A percentile compares a stretch with the other conserved stretches of the same genome.
Conservation (phyloP, 2,113 vertebrate species). For the Pampusana beccarii region DNA sequence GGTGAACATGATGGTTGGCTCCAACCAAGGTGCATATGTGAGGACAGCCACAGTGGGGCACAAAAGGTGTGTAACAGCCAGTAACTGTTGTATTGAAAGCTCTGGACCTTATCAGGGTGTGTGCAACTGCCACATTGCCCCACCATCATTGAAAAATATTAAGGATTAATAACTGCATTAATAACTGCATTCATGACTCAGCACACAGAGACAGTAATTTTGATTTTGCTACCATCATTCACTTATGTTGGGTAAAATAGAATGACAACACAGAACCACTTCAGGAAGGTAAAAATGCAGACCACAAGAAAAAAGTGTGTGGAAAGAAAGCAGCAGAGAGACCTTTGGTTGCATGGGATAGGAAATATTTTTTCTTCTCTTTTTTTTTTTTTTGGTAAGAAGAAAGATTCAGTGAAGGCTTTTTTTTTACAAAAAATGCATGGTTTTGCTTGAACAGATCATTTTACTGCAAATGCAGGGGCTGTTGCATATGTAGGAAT, state of each 20-base stretch:
- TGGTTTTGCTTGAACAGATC: background rate
- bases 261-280: background rate
- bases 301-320: background rate
- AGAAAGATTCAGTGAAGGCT: background rate
- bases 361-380: background rate
- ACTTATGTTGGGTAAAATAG: background rate
- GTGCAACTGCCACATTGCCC: too few relatives aligned
- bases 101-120: too few relatives aligned
- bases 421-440: background rate
- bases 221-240: background rate
- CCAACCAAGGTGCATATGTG: too few relatives aligned
- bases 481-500: background rate
- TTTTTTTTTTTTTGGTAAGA: background rate
- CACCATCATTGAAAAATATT: background rate
- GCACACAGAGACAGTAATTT: background rate
- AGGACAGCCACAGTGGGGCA: too few relatives aligned
- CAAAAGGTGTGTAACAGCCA: too few relatives aligned
- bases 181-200: background rate
- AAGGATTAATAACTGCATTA: background rate
- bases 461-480: background rate
- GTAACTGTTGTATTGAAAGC: too few relatives aligned
- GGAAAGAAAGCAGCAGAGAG: background rate
- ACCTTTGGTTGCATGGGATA: background rate
- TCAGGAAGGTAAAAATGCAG: background rate
- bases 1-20: too few relatives aligned